Conservation (phyloP, 2,113 vertebrate species). For the Grallaria varia region DNA sequence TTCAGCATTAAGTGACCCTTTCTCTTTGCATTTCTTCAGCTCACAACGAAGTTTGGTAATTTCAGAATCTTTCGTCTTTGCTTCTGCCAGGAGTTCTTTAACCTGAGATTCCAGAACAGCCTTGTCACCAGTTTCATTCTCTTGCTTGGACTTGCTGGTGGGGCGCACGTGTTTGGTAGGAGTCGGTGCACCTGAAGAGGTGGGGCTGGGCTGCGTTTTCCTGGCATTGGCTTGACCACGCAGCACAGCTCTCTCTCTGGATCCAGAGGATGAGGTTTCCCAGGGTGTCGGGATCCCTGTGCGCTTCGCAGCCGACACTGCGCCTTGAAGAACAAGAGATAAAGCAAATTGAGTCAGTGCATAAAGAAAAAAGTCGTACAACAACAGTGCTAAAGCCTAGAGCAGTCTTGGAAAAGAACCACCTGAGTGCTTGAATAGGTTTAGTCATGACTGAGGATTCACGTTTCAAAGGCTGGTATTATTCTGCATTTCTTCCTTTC, state of each 20-base stretch:
- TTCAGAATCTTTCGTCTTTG: conserved; percentile 92
- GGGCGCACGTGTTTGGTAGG: conserved; percentile 83
- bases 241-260: conserved; percentile 82
- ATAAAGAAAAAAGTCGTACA: not conserved
- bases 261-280: conserved; percentile 78
- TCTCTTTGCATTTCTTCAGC: conserved; percentile 84
- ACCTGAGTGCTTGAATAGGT: conserved; percentile 33
- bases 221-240: conserved; percentile 79
- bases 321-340: conserved; percentile 66
- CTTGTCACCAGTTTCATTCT: conserved; percentile 80
- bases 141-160: conserved; percentile 79
- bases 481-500: conserved; percentile 1
- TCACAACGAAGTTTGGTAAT: conserved; percentile 90
- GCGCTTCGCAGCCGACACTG: conserved; percentile 78
- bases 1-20: conserved; percentile 59
- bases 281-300: conserved; percentile 91
- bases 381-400: not conserved
- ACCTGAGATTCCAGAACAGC: conserved; percentile 88
- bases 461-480: conserved; percentile 18
- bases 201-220: conserved; percentile 86
- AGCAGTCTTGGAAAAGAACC: not conserved
- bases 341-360: not conserved
- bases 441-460: conserved; percentile 28
- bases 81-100: conserved; percentile 91
- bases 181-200: conserved; percentile 84